Conservation (phyloP, 2,888 invertebrate genomes). For the Pseudanteris insignis region DNA sequence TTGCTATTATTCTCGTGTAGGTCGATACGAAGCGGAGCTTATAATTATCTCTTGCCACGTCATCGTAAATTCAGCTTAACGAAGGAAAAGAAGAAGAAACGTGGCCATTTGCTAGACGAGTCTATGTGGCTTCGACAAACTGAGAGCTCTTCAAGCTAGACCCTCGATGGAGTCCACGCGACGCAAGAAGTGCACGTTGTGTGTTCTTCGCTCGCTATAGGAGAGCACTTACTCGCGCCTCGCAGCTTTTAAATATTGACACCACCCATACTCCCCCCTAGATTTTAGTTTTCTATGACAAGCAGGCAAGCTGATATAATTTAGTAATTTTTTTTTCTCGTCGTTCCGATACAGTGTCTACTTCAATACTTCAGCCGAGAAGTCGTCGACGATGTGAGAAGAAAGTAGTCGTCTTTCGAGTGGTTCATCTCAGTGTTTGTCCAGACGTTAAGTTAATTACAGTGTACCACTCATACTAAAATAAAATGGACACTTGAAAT, state of each 20-base stretch:
- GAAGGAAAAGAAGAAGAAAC: constrained; percentile 12
- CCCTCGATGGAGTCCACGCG: constrained; percentile 50
- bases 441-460: too few relatives aligned
- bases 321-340: too few relatives aligned
- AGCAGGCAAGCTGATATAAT: too few relatives aligned
- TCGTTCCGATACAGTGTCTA: too few relatives aligned
- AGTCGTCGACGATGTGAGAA: too few relatives aligned
- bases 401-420: too few relatives aligned
- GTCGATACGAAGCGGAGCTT: neutral
- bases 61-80: constrained; percentile 56
- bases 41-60: constrained; percentile 49
- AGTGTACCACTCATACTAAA: too few relatives aligned
- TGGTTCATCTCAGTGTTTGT: too few relatives aligned
- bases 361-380: too few relatives aligned
- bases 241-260: constrained; percentile 65
- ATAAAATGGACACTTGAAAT: too few relatives aligned
- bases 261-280: constrained; percentile 40
- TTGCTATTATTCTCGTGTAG: too few relatives aligned
- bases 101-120: constrained; percentile 32
- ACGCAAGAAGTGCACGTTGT: constrained; percentile 27
- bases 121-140: constrained; percentile 45
- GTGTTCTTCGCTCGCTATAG: constrained; percentile 53
- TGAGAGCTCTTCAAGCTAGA: constrained; percentile 53
- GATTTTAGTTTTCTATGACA: too few relatives aligned
- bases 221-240: constrained; percentile 59